phyloP scores from a whole-genome alignment of 1,140 invertebrate species.

The honey bee (Apis mellifera) region DNA sequence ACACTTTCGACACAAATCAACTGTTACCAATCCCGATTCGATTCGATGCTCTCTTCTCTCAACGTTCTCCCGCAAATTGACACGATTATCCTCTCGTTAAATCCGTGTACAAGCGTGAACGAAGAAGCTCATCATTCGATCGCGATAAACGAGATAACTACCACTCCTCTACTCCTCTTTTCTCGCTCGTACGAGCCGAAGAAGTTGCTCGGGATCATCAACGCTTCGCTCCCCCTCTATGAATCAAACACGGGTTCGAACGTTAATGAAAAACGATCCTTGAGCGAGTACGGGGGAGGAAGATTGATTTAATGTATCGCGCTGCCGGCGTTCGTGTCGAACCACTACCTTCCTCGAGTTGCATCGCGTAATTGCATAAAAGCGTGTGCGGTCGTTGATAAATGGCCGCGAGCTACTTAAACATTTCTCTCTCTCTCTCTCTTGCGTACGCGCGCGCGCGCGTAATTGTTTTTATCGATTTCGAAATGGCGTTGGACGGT shows the following conservation, averaged over 20 bases:
- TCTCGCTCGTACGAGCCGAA: background rate
- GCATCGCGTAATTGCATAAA: constrained; percentile 34
- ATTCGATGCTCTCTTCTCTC: background rate
- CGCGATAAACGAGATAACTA: background rate
- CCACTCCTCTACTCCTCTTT: background rate
- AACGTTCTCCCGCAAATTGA: background rate
- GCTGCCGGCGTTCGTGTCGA: constrained; percentile 14
- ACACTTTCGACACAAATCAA: background rate
- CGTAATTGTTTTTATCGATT: constrained; percentile 31
- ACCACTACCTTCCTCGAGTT: background rate
- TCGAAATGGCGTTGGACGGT: background rate
- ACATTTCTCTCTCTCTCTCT: background rate
- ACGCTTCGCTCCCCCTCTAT: background rate
- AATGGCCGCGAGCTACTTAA: constrained; percentile 29
- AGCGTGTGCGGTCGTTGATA: constrained; percentile 14
- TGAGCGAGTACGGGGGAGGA: background rate
- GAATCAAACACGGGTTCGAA: constrained; percentile 25
- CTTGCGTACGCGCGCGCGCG: too few species aligned
- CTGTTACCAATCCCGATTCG: background rate
- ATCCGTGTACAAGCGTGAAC: constrained; percentile 8
- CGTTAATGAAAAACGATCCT: constrained; percentile 48
- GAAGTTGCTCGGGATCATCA: background rate
- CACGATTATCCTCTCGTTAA: background rate
- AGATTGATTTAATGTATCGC: constrained; percentile 49
- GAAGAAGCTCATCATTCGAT: constrained; percentile 22